Evolutionary conservation across 1,140 invertebrate species (phyloP).

Genomic region (Brachionus rotundiformis): DNA sequence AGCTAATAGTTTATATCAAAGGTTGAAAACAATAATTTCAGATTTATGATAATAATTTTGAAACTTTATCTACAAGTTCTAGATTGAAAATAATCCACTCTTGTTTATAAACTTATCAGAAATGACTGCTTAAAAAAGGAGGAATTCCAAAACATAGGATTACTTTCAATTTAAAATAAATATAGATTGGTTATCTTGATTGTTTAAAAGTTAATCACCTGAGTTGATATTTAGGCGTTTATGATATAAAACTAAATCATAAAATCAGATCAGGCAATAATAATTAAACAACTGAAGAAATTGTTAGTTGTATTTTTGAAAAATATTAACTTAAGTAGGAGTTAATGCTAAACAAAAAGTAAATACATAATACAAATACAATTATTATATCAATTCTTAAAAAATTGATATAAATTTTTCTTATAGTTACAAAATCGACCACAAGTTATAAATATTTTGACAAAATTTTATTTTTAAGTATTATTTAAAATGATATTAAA

Average conservation of each 20-base stretch:
- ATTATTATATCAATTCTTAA: background rate
- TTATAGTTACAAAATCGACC: background rate
- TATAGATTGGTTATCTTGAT: background rate
- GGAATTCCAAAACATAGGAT: background rate
- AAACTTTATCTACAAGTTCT: background rate
- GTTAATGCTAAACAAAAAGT: too few species aligned
- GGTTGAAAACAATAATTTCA: background rate
- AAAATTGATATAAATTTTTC: background rate
- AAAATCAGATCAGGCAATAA: background rate
- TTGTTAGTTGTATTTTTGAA: background rate
- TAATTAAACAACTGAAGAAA: background rate
- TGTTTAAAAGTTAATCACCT: background rate
- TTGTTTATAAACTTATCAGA: background rate
- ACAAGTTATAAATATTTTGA: conserved; percentile 34
- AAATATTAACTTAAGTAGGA: background rate
- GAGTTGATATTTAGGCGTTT: background rate
- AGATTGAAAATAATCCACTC: background rate
- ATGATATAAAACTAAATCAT: background rate
- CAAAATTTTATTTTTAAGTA: conserved; percentile 9
- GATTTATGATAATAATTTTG: background rate
- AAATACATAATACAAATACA: too few species aligned
- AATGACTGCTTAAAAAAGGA: background rate
- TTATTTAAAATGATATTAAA: background rate
- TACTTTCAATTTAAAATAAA: background rate
- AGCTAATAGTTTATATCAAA: too few species aligned